A percentile compares a stretch with the other conserved stretches of the same genome.
phyloP scores from a whole-genome alignment of 2,113 vertebrate species.

The Silurus asotus region DNA sequence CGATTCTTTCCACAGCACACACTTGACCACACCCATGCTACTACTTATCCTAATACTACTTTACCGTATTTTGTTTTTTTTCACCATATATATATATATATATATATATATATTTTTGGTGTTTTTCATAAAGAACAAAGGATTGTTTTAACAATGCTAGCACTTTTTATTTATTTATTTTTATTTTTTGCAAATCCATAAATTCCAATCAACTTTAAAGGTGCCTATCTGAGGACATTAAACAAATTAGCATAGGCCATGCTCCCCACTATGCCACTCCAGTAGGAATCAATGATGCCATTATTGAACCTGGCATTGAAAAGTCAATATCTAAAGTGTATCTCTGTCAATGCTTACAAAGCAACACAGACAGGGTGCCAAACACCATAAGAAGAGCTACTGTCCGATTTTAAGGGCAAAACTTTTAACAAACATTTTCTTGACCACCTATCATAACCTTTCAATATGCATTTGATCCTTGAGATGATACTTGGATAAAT shows the following conservation, averaged over 20 bases:
- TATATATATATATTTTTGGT: not conserved
- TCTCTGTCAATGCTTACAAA: not conserved
- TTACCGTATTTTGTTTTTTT: no score
- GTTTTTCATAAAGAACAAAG: not conserved
- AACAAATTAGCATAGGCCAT: not conserved
- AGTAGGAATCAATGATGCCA: not conserved
- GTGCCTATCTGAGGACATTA: not conserved
- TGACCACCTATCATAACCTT: not conserved
- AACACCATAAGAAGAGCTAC: not conserved
- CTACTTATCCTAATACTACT: no score
- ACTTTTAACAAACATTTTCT: not conserved
- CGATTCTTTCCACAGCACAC: no score
- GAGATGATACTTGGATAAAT: not conserved
- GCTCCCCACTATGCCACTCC: slow-evolving; percentile 10
- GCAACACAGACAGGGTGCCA: not conserved
- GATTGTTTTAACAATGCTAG: not conserved
- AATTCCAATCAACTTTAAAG: not conserved
- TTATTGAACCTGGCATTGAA: not conserved
- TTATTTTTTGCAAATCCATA: not conserved
- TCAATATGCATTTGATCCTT: not conserved
- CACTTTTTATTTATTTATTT: not conserved
- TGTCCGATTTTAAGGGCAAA: not conserved
- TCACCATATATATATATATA: no score
- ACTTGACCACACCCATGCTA: no score
- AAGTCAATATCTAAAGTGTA: not conserved